These are phyloP conservation scores for Steromphala cineraria DNA, from an alignment of 2,888 invertebrate species.

Conservation along the genomic window DNA sequence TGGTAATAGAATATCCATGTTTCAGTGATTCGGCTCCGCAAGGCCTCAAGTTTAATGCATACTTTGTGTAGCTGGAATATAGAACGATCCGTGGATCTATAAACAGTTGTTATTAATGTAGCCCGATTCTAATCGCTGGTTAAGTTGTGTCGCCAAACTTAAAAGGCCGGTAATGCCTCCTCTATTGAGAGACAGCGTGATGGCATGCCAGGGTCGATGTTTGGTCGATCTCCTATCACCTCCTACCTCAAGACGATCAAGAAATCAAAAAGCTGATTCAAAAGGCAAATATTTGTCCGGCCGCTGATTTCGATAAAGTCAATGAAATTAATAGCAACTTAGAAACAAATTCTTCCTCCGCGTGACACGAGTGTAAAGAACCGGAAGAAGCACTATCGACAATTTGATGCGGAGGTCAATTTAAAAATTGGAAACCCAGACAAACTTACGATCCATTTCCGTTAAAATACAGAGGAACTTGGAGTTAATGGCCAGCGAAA, in stretches of 20 bases:
- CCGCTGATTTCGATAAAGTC: conserved; percentile 15
- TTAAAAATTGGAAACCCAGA: conserved; percentile 17
- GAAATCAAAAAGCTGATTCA: conserved; percentile 26
- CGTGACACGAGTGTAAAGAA: neutral
- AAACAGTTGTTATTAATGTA: neutral
- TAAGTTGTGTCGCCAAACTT: conserved; percentile 2
- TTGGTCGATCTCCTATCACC: neutral
- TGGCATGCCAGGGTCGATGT: neutral
- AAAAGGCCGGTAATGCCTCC: neutral
- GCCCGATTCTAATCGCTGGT: neutral
- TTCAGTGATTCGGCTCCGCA: too few relatives aligned
- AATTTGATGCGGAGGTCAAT: conserved; percentile 9
- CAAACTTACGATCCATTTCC: conserved; percentile 21
- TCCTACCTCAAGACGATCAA: neutral
- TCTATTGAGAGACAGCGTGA: neutral
- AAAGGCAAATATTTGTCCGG: conserved; percentile 30
- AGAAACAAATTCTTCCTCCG: conserved; percentile 22
- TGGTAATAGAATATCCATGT: too few relatives aligned
- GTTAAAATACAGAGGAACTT: neutral
- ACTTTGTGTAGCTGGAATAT: too few relatives aligned
- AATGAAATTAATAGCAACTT: conserved; percentile 23
- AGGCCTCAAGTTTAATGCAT: too few relatives aligned
- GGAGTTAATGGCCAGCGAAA: neutral
- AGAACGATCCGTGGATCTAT: neutral
- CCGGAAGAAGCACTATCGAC: conserved; percentile 12